These are phyloP conservation scores for Anseranas semipalmata DNA, from an alignment of 2,113 vertebrate genomes.

Conservation along the genomic window DNA sequence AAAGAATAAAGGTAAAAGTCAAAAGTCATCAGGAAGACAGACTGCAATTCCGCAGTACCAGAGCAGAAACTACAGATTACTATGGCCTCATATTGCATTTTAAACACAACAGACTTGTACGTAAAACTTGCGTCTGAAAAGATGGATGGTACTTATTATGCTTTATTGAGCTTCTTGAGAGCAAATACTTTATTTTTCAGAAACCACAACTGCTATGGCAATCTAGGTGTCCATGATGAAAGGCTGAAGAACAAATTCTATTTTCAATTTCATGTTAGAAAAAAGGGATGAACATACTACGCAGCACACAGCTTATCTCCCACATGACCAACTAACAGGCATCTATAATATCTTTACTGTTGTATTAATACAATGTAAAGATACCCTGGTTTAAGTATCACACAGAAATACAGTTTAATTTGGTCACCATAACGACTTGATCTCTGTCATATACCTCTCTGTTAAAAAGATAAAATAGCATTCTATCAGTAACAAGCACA, in stretches of 20 bases:
- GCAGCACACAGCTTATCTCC: background rate
- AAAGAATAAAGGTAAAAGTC: background rate
- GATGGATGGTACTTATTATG: background rate
- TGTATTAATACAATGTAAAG: background rate
- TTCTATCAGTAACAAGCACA: background rate
- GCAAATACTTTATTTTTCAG: background rate
- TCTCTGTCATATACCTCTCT: rapidly evolving
- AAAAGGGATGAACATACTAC: background rate
- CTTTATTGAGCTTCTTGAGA: background rate
- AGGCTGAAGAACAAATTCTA: background rate
- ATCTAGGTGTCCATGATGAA: background rate
- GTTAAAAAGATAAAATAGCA: background rate
- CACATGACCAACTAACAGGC: background rate
- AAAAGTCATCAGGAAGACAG: background rate
- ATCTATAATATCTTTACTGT: background rate
- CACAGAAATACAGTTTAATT: background rate
- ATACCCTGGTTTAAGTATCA: background rate
- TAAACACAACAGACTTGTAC: background rate
- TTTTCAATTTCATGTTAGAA: background rate
- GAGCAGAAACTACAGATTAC: background rate
- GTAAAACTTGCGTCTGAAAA: background rate
- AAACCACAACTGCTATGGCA: background rate
- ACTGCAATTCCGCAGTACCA: background rate
- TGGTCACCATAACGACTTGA: background rate
- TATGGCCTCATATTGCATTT: background rate